Evolutionary conservation across 2,113 vertebrate genomes (phyloP), one percentile per base, ranked within the genome.

Genomic region (Saguinus imperator): DNA sequence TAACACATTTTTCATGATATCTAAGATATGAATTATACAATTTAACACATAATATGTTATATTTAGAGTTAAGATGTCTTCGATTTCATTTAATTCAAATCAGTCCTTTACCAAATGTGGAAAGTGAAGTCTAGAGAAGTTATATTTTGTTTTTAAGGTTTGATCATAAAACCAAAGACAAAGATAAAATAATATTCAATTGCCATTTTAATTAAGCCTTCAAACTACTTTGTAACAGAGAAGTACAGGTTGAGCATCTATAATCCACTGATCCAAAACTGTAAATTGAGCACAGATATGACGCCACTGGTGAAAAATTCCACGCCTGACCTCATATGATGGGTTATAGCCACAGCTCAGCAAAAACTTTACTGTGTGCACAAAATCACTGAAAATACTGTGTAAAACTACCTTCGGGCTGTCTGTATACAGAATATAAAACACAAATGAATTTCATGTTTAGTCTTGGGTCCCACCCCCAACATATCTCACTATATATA

Each of bases 31-130:
- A 82, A 81, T 87, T 75, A 94, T 8, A 87, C 5, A 88, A 3
- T 66, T 64, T 64, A 88, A 95, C 55, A 52, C 0, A 70, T 23
- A 92, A 87, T 85, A 85, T 89, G 70, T 61, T 76, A 76, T 77
- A 83, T 20, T 61, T 55, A 95, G 11, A 87, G 32, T 35, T 52
- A 85, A 68, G 5, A 48, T 1, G 32, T n/a, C 40, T 95, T 91
- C 14, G 6, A 79, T 75, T 80, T 91, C 85, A 77, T n/a, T 77
- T 73, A n/a, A 96, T 92, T 92, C 75, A 94, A 83, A 92, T 86
- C 73, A 80, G 64, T 84, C 70, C 80, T 80, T 90, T 35, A 77
- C 58, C 12, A 75, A 40, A 96, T n/a, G 32, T 55, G 35, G 40
- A 85, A 95, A 80, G 45, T 76, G 35, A 77, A 35, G 25, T 52